phyloP scores from a whole-genome alignment of 2,888 invertebrate species.

The Euphydryas editha region DNA sequence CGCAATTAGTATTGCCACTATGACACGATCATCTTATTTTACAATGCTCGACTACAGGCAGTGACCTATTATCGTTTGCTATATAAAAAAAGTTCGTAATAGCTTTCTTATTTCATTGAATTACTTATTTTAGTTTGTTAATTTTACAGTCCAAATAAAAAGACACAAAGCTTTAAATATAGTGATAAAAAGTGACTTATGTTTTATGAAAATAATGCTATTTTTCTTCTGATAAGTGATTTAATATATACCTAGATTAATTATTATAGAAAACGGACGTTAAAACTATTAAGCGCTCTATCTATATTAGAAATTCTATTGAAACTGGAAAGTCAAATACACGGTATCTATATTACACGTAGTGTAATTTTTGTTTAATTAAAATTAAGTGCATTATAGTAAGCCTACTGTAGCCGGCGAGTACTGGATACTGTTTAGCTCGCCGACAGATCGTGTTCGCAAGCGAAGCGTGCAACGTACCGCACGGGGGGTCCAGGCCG shows the following conservation, averaged over 20 bases:
- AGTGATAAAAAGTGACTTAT: not conserved
- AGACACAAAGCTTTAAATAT: not conserved
- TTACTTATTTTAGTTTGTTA: not conserved
- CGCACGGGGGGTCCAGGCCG: constrained; percentile 70
- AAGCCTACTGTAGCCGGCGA: constrained; percentile 32
- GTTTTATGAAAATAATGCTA: not conserved
- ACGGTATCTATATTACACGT: constrained; percentile 4
- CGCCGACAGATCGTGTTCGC: constrained; percentile 65
- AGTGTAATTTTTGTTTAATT: constrained; percentile 32
- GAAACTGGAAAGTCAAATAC: not conserved
- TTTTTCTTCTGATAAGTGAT: no score
- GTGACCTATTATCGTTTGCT: constrained; percentile 26
- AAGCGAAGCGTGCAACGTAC: constrained; percentile 50
- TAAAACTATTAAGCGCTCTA: not conserved
- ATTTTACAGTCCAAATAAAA: not conserved
- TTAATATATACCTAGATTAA: no score
- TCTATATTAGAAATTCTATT: not conserved
- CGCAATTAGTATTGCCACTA: constrained; percentile 73
- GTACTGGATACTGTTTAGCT: constrained; percentile 46
- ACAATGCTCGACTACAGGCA: constrained; percentile 15
- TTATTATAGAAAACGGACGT: no score
- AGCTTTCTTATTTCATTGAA: not conserved
- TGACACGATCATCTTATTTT: constrained; percentile 19
- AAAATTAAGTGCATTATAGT: constrained; percentile 33
- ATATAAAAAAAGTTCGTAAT: constrained; percentile 15